phyloP scores from a whole-genome alignment of 1,140 invertebrate genomes.

The Holotrichia oblita region DNA sequence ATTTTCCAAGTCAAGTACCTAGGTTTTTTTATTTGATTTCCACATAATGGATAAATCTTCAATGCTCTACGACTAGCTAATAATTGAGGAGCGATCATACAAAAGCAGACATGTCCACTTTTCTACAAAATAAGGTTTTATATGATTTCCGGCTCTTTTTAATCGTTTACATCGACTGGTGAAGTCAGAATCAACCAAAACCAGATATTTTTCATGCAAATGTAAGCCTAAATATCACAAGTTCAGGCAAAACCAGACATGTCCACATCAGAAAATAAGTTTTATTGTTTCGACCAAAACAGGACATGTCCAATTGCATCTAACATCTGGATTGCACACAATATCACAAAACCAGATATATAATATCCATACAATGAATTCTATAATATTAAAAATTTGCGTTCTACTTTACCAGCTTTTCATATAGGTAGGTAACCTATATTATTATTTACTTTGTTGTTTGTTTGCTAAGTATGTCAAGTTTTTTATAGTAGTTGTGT shows the following conservation, averaged over 20 bases:
- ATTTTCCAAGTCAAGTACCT: too few relatives aligned
- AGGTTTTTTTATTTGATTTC: too few relatives aligned
- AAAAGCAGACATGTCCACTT: too few relatives aligned
- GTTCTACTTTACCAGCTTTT: not conserved
- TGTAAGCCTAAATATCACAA: not conserved
- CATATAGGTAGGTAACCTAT: not conserved
- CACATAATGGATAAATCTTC: too few relatives aligned
- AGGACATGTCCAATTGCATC: conserved; percentile 1
- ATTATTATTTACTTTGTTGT: not conserved
- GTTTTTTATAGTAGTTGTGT: not conserved
- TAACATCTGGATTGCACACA: not conserved
- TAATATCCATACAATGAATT: too few relatives aligned
- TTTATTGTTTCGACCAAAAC: not conserved
- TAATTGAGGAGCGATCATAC: too few relatives aligned
- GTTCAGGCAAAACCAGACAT: conserved; percentile 1
- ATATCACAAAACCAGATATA: too few relatives aligned
- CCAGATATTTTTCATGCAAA: not conserved
- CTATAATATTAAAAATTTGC: too few relatives aligned
- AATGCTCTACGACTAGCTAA: too few relatives aligned
- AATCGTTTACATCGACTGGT: too few relatives aligned
- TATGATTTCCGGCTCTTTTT: too few relatives aligned
- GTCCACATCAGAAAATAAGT: not conserved
- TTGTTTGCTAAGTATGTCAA: not conserved
- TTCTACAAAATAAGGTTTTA: too few relatives aligned
- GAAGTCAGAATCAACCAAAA: not conserved